Evolutionary conservation across 2,888 invertebrate genomes (phyloP).

Genomic region (Drosophila koepferae): DNA sequence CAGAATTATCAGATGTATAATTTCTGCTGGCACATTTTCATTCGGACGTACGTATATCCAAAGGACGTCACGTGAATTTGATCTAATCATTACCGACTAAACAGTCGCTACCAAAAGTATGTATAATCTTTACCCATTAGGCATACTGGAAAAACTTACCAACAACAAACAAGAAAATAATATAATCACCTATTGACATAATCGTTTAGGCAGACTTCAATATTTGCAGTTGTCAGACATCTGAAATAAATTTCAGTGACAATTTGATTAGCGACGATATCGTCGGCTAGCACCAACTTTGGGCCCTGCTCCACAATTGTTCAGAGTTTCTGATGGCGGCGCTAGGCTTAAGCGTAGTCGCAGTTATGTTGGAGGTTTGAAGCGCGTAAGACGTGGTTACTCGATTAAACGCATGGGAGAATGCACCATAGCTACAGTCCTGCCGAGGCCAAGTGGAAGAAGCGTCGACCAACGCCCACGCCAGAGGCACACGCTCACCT

Average conservation of each 20-base stretch:
- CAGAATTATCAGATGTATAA: not conserved
- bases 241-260: constrained; percentile 33
- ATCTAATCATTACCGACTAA: not conserved
- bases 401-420: constrained; percentile 43
- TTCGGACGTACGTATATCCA: not conserved
- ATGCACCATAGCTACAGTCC: constrained; percentile 28
- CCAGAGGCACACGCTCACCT: constrained; percentile 31
- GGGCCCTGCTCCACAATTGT: constrained; percentile 23
- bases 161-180: not conserved
- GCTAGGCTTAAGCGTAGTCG: constrained; percentile 54
- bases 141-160: constrained; percentile 6
- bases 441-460: constrained; percentile 29
- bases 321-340: constrained; percentile 43
- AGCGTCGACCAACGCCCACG: constrained; percentile 41
- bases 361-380: constrained; percentile 66
- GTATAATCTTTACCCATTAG: not conserved
- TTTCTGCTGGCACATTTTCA: not conserved
- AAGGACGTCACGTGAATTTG: constrained; percentile 1
- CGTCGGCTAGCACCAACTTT: constrained; percentile 55
- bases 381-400: constrained; percentile 52
- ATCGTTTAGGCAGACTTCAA: constrained; percentile 50
- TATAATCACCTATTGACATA: constrained; percentile 43
- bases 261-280: constrained; percentile 72
- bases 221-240: constrained; percentile 38
- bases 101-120: constrained; percentile 17